These are phyloP conservation scores for Nesogale talazaci DNA, from an alignment of 2,113 vertebrate species.

Conservation along the genomic window DNA sequence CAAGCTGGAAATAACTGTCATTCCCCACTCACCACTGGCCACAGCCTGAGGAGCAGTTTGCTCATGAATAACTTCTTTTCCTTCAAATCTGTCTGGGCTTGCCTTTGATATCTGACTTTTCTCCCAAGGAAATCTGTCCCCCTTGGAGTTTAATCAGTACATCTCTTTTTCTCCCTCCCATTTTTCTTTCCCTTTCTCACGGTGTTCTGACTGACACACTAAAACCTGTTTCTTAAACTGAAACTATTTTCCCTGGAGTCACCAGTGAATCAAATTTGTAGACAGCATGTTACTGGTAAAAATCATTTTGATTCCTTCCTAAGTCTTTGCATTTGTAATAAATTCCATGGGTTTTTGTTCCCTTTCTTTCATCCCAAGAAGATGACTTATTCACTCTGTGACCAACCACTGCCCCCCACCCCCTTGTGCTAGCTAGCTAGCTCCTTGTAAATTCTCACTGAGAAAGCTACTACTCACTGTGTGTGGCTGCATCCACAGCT, in stretches of 20 bases:
- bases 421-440: not conserved
- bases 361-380: conserved; percentile 28
- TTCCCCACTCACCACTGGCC: no score
- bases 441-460: not conserved
- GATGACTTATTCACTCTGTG: conserved; percentile 33
- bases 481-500: not conserved
- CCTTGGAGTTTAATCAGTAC: conserved; percentile 20
- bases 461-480: not conserved
- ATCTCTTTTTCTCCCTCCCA: not conserved
- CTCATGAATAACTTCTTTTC: not conserved
- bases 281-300: conserved; percentile 33
- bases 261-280: conserved; percentile 62
- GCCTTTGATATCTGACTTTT: conserved; percentile 6
- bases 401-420: not conserved
- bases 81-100: not conserved
- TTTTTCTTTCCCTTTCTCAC: not conserved
- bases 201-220: conserved; percentile 43
- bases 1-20: not conserved
- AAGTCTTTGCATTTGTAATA: conserved; percentile 59
- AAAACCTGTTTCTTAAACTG: conserved; percentile 55
- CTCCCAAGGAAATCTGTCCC: conserved; percentile 34
- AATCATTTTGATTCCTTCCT: conserved; percentile 64
- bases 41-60: not conserved
- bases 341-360: not conserved
- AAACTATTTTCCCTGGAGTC: conserved; percentile 56